Evolutionary conservation across 2,888 invertebrate genomes (phyloP).

Genomic region (Nephrotoma guestfalica): DNA sequence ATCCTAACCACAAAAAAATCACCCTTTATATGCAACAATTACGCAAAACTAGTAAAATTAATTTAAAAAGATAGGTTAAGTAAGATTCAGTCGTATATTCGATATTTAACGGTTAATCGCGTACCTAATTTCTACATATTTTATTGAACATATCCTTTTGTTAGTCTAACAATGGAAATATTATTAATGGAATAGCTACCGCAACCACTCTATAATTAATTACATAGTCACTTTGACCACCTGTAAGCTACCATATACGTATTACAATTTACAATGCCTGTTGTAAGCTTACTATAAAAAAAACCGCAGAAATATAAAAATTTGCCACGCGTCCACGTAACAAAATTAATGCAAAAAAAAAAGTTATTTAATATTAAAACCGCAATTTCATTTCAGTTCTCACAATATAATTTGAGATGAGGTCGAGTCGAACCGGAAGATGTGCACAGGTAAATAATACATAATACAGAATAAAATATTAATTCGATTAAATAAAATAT

Average conservation of each 20-base stretch:
- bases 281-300: not conserved
- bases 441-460: not conserved
- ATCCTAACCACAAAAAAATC: too few relatives aligned
- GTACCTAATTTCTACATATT: too few relatives aligned
- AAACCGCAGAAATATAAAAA: not conserved
- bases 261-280: not conserved
- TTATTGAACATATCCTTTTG: not conserved
- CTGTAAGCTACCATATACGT: not conserved
- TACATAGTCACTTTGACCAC: not conserved
- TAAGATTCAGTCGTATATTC: too few relatives aligned
- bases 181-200: not conserved
- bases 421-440: not conserved
- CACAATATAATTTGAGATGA: not conserved
- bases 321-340: not conserved
- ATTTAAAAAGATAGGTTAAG: too few relatives aligned
- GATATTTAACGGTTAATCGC: too few relatives aligned
- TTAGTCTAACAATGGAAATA: not conserved
- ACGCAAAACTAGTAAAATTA: too few relatives aligned
- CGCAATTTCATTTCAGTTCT: not conserved
- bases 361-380: not conserved
- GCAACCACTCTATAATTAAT: not conserved
- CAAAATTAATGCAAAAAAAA: not conserved
- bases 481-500: not conserved
- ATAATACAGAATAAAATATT: not conserved
- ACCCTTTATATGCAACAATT: too few relatives aligned